Evolutionary conservation across 1,140 invertebrate genomes (phyloP), one percentile per base, ranked within the genome.

Genomic region (Lamellibrachia luymesi): DNA sequence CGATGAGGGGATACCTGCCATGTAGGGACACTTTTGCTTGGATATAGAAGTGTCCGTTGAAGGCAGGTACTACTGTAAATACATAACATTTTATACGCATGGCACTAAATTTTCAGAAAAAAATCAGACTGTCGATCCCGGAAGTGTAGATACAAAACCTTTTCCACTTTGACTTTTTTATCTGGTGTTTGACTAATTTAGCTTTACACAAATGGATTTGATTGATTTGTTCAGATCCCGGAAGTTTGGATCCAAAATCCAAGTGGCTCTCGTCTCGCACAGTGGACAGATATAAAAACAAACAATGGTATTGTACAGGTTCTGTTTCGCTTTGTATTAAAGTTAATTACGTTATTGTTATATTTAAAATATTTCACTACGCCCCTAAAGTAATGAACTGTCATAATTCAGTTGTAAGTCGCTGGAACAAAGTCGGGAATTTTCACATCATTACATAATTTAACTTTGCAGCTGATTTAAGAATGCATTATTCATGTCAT

Each of bases 201-300:
- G 64, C 64, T 6, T 80, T 80, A 22, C 13, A 80, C 17, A 80
- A 80, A 80, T 80, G 64, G 64, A 38, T 38, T 80, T 8, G 7
- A 2, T 80, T 80, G 17, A 22, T 90, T 90, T 95, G 95, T 95
- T 80, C 94, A 97, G 97, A 97, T 97, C 93, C 95, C 96, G 5
- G 96, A 96, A 94, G 95, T 97, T n/a, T 97, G 96, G 96, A 97
- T 98, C 5, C 96, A 97, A 94, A 97, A 97, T 95, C 97, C 97
- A 10, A 96, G 96, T 38, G 96, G 96, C 64, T 96, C 97, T 0
- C 95, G 97, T 91, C 96, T 97, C 0, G 96, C 96, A 2, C 97
- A 97, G 93, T 97, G 97, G 97, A 96, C 96, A 6, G 96, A 97
- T 94, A 95, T 97, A 1, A 96, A 94, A 50, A 96, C 96, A 1